These are phyloP conservation scores for Syngnathus floridae DNA, from an alignment of 2,113 vertebrate genomes.

Conservation along the genomic window DNA sequence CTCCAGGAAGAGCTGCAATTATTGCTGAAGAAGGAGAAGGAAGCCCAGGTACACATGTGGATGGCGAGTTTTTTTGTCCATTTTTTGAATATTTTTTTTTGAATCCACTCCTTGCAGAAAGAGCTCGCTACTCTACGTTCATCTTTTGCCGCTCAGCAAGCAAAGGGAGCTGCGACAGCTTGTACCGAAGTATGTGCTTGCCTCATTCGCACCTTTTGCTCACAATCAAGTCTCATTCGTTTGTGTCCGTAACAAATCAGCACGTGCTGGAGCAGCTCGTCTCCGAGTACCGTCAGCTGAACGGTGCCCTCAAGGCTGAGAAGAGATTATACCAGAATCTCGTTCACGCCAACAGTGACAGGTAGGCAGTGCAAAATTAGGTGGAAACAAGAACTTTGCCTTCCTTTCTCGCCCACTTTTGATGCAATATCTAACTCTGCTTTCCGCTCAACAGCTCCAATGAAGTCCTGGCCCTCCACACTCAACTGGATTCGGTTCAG, in stretches of 20 bases:
- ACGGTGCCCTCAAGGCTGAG: slow-evolving; percentile 83
- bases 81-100: neutral
- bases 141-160: slow-evolving; percentile 68
- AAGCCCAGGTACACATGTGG: slow-evolving; percentile 77
- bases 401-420: neutral
- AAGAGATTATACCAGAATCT: slow-evolving; percentile 85
- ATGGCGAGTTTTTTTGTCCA: neutral
- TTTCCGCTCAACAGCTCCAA: slow-evolving; percentile 62
- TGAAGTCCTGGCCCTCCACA: slow-evolving; percentile 76
- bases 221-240: neutral
- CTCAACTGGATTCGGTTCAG: slow-evolving; percentile 81
- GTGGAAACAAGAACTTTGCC: too few relatives aligned
- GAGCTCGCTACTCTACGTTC: slow-evolving; percentile 79
- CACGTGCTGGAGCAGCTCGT: slow-evolving; percentile 80
- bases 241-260: slow-evolving; percentile 36
- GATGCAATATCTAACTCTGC: neutral
- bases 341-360: slow-evolving; percentile 70
- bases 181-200: slow-evolving; percentile 68
- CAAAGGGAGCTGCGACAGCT: slow-evolving; percentile 72
- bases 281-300: slow-evolving; percentile 80
- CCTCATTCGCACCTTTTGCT: neutral
- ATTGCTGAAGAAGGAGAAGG: slow-evolving; percentile 79
- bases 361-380: slow-evolving; percentile 62
- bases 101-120: slow-evolving; percentile 53
- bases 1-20: slow-evolving; percentile 84